Percentiles rank a stretch among this genome's conserved stretches.
Conservation (phyloP, 2,113 vertebrate genomes). For the Lonchura striata region DNA sequence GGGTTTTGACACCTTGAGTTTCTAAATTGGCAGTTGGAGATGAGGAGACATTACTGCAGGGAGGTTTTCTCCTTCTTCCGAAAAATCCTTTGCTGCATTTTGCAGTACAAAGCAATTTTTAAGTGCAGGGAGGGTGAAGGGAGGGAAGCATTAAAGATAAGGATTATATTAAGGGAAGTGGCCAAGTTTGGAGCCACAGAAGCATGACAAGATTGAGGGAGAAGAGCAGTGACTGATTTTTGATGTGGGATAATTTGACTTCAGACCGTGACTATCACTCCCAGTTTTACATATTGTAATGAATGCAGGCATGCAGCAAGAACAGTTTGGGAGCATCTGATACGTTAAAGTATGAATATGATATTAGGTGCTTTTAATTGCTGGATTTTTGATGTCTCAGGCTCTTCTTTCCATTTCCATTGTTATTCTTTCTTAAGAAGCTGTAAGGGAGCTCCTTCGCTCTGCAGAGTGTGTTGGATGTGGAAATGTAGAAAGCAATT, state of each 20-base stretch:
- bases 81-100: background rate
- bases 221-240: slow-evolving; percentile 3
- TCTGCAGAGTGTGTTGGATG: background rate
- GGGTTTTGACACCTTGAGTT: background rate
- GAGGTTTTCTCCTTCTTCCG: background rate
- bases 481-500: background rate
- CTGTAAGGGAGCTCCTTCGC: background rate
- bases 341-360: slow-evolving; percentile 32
- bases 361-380: slow-evolving; percentile 34
- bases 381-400: background rate
- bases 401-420: background rate
- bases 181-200: background rate
- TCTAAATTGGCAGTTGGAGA: background rate
- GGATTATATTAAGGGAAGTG: background rate
- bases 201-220: background rate
- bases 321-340: slow-evolving; percentile 33
- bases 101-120: background rate
- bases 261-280: background rate
- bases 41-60: background rate
- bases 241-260: slow-evolving; percentile 24
- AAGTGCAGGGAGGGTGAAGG: background rate
- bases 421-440: background rate
- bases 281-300: slow-evolving; percentile 25
- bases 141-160: background rate
- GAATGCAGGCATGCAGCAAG: slow-evolving; percentile 6